Base-by-base conservation (phyloP, 1,140 invertebrate species). In the Riptortus pedestris region DNA sequence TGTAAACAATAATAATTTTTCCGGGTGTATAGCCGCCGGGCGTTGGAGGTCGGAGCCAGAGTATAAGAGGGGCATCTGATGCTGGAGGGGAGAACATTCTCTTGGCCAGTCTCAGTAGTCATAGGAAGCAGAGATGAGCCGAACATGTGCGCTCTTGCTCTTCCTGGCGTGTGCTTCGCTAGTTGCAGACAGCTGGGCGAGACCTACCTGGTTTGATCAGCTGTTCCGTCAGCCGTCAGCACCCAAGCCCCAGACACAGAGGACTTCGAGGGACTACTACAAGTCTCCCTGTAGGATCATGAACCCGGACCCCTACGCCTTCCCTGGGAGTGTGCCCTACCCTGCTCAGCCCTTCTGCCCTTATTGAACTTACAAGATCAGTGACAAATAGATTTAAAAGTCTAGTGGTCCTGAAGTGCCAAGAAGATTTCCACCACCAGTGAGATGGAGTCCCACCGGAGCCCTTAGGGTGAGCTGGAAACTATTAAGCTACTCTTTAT, bases 271-370 rank as follows among this genome's bases (percentile, higher is more conserved):
- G 48, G 72, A 72, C 16, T 63, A 67, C 4, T 74, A 68, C 68
- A 70, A 71, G 55, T 45, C 58, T 45, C 62, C 70, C 48, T 74
- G 73, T 66, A 67, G 70, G 48, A 70, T 71, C 12, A 66, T 71
- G 60, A 74, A 72, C 63, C 66, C 71, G 0, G 73, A 74, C 65
- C 69, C 68, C 55, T 74, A 73, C 65, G 73, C 72, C 3, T 72
- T 73, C 45, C 71, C 71, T 0, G 73, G 73, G 9, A 61, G 65
- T 31, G 63, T 63, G 3, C 72, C 72, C 0, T 74, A 69, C 62
- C 73, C 73, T 0, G 65, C 71, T 0, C 69, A 65, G 7, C 73
- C 73, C 4, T 66, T 74, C 29, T 74, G 73, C 60, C 71, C 71
- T 14, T 74, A 70, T 63, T 70, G 65, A 70, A 24, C n/a, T n/a